Percentiles rank a stretch among this genome's conserved stretches.
Evolutionary conservation across 2,888 invertebrate genomes (phyloP).

Genomic region (Thereva unica): DNA sequence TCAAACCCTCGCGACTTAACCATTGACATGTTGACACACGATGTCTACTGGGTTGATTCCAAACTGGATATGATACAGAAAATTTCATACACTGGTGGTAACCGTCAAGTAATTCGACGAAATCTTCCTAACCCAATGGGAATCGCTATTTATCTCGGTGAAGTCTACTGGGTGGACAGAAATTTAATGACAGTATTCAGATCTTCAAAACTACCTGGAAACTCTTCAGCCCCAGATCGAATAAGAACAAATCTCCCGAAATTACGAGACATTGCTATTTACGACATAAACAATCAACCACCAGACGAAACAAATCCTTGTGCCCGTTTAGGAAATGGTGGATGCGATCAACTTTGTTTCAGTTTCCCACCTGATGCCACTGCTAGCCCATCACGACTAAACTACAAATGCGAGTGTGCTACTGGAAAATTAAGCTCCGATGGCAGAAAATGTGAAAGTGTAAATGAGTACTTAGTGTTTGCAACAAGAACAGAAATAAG

Average conservation of each 20-base stretch:
- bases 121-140: constrained; percentile 94
- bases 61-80: constrained; percentile 92
- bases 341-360: constrained; percentile 95
- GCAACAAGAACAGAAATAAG: constrained; percentile 93
- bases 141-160: constrained; percentile 80
- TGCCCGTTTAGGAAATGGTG: constrained; percentile 73
- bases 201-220: constrained; percentile 76
- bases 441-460: constrained; percentile 76
- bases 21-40: constrained; percentile 90
- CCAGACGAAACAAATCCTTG: constrained; percentile 81
- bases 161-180: constrained; percentile 93
- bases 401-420: constrained; percentile 87
- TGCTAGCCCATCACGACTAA: constrained; percentile 58
- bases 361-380: constrained; percentile 75
- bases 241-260: constrained; percentile 83
- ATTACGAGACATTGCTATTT: constrained; percentile 88
- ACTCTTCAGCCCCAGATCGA: constrained; percentile 69
- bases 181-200: constrained; percentile 84
- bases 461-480: constrained; percentile 89
- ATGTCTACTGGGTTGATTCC: constrained; percentile 97
- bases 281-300: constrained; percentile 87
- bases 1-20: constrained; percentile 87
- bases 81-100: constrained; percentile 81
- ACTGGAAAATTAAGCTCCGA: constrained; percentile 74
- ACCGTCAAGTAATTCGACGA: constrained; percentile 78